These are phyloP conservation scores for Sapayoa aenigma DNA, from an alignment of 2,113 vertebrate species.

Conservation along the genomic window DNA sequence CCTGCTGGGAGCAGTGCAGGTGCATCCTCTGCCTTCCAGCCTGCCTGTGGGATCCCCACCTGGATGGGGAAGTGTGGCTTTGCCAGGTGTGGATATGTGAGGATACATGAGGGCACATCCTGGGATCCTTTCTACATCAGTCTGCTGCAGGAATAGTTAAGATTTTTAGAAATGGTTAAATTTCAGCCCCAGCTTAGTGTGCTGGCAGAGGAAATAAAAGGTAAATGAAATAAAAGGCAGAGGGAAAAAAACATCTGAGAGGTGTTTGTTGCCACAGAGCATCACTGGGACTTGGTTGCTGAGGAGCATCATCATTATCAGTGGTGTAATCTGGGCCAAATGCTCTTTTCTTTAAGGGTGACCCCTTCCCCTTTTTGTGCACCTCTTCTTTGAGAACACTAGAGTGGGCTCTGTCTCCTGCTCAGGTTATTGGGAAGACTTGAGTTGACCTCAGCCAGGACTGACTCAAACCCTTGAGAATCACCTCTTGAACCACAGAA, in stretches of 20 bases:
- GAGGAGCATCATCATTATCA: background rate
- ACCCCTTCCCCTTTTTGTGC: background rate
- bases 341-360: background rate
- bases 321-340: background rate
- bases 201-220: background rate
- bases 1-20: background rate
- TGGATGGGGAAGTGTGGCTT: background rate
- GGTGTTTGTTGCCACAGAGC: fast-evolving
- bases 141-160: background rate
- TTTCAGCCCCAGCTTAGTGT: background rate
- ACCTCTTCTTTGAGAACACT: background rate
- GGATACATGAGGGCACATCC: background rate
- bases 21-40: background rate
- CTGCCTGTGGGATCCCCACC: background rate
- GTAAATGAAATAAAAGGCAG: too few species aligned
- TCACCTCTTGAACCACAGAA: background rate
- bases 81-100: fast-evolving
- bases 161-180: background rate
- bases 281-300: background rate
- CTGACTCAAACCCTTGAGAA: background rate
- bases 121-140: background rate
- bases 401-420: background rate
- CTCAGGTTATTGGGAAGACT: background rate
- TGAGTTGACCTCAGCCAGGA: background rate
- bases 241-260: background rate